Evolutionary conservation across 2,888 invertebrate genomes (phyloP).

Genomic region (Crocallis elinguaria): DNA sequence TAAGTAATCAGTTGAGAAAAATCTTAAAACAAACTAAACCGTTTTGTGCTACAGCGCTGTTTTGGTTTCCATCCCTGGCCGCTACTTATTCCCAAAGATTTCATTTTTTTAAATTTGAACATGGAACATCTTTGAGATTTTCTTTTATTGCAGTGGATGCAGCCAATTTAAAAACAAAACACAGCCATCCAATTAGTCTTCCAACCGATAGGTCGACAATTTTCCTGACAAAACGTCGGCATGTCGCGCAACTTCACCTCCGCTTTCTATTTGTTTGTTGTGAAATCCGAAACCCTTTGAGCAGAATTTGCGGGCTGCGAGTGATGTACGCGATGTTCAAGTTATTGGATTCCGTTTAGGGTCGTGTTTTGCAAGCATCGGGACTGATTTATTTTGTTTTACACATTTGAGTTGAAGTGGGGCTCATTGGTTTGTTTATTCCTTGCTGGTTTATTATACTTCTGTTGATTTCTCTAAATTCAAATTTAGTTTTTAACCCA

Average conservation of each 20-base stretch:
- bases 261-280: constrained; percentile 51
- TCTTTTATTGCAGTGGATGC: no score
- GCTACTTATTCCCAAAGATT: no score
- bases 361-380: constrained; percentile 20
- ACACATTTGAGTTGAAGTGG: background rate
- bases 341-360: constrained; percentile 27
- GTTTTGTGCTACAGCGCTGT: no score
- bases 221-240: constrained; percentile 11
- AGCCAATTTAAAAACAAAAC: constrained; percentile 14
- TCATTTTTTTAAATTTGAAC: background rate
- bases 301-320: constrained; percentile 41
- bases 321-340: constrained; percentile 44
- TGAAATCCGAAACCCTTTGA: constrained; percentile 48
- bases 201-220: constrained; percentile 9
- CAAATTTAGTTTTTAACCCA: no score
- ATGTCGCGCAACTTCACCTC: constrained; percentile 30
- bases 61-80: no score
- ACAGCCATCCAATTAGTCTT: background rate
- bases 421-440: constrained; percentile 14
- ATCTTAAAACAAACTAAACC: no score
- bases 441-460: background rate
- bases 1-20: no score
- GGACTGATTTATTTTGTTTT: constrained; percentile 19
- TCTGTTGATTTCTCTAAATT: background rate
- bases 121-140: no score